These are phyloP conservation scores for Norana najaformis DNA, from an alignment of 2,888 invertebrate species.

Conservation along the genomic window DNA sequence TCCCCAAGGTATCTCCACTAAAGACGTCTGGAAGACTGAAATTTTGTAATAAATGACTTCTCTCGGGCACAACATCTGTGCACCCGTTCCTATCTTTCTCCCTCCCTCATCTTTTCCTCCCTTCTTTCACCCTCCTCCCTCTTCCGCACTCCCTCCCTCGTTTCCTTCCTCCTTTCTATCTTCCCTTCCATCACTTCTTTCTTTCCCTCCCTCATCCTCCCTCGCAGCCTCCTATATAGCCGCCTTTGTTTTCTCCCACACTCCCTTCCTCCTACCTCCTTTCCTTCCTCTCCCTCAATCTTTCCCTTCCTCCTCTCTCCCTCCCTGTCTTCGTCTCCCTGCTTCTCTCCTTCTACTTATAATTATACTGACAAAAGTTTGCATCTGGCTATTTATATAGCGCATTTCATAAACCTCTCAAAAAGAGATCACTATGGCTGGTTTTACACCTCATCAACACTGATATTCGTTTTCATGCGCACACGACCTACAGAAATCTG, in stretches of 20 bases:
- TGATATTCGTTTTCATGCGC: no score
- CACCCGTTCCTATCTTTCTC: no score
- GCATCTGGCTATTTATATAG: no score
- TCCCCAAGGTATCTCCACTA: not conserved
- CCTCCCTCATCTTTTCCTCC: not conserved
- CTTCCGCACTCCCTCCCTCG: conserved; percentile 32
- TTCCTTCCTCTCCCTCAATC: not conserved
- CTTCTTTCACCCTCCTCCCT: not conserved
- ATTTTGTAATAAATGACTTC: not conserved
- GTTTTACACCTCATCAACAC: no score
- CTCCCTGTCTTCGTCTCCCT: no score
- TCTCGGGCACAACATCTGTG: no score
- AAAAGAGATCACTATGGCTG: no score
- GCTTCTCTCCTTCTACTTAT: no score
- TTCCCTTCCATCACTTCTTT: conserved; percentile 25
- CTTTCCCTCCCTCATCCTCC: not conserved
- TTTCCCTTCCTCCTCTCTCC: not conserved
- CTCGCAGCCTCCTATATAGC: not conserved
- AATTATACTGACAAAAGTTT: no score
- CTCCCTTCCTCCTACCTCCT: not conserved
- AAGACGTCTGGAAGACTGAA: not conserved
- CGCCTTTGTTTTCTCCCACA: not conserved
- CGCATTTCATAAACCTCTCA: no score
- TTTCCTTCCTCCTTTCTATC: conserved; percentile 26
- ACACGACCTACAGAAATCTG: no score